Percentiles rank a stretch among this genome's conserved stretches.
Evolutionary conservation across 2,797 vertebrate species (phyloP).

Genomic region (Danio jaintianensis): DNA sequence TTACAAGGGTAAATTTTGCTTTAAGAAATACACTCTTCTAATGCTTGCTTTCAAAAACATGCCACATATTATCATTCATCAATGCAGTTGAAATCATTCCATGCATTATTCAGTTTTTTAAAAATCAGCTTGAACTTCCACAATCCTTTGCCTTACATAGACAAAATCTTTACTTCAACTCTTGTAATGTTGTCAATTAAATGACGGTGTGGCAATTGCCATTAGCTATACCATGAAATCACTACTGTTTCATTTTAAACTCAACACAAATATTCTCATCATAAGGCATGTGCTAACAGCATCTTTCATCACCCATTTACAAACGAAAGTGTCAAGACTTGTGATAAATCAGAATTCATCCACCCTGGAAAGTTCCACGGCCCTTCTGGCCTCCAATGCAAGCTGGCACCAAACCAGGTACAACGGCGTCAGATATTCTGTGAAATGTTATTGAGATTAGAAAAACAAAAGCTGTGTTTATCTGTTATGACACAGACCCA

Average conservation of each 20-base stretch:
- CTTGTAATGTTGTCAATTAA: not conserved
- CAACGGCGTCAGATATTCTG: constrained; percentile 45
- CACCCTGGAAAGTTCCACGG: constrained; percentile 47
- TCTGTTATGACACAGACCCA: constrained; percentile 53
- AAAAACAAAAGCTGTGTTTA: constrained; percentile 50
- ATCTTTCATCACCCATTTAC: constrained; percentile 17
- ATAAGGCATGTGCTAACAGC: not conserved
- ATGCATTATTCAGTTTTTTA: constrained; percentile 10
- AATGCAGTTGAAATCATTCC: constrained; percentile 1
- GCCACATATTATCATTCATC: not conserved
- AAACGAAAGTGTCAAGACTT: constrained; percentile 24
- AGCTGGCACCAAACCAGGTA: constrained; percentile 43
- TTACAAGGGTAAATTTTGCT: not conserved
- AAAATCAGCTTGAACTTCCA: not conserved
- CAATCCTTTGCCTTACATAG: not conserved
- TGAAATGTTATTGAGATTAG: constrained; percentile 55
- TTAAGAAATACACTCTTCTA: not conserved
- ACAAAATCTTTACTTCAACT: not conserved
- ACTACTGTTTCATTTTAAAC: not conserved
- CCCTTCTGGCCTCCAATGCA: constrained; percentile 32
- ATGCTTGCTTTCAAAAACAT: not conserved
- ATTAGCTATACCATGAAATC: not conserved
- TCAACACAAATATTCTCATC: not conserved
- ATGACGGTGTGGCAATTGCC: not conserved
- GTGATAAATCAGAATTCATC: constrained; percentile 20